These are phyloP conservation scores for Brachyhypopomus occidentalis DNA, from an alignment of 2,113 vertebrate species.

Conservation along the genomic window DNA sequence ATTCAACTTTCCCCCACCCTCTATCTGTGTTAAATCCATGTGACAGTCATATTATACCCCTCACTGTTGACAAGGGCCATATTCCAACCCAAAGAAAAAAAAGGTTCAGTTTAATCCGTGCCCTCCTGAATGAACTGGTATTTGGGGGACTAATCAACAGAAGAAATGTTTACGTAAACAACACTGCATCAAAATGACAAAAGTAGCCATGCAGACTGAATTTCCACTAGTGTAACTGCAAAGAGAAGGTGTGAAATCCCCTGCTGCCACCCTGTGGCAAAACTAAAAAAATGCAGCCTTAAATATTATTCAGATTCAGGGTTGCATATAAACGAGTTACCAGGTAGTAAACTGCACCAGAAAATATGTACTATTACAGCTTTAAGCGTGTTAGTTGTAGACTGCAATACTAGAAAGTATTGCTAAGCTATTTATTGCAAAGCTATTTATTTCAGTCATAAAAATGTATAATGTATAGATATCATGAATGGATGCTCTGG, in stretches of 20 bases:
- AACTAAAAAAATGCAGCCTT: slow-evolving; percentile 9
- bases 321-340: background rate
- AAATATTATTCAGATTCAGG: background rate
- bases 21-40: slow-evolving; percentile 65
- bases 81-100: background rate
- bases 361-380: background rate
- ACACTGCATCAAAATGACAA: background rate
- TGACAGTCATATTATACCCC: slow-evolving; percentile 64
- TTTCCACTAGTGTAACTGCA: background rate
- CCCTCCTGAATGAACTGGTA: background rate
- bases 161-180: background rate
- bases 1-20: slow-evolving; percentile 51
- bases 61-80: slow-evolving; percentile 6
- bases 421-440: background rate
- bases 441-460: background rate
- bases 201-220: background rate
- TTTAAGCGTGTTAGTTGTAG: background rate
- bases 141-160: background rate
- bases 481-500: too few relatives aligned
- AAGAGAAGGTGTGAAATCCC: slow-evolving; percentile 11
- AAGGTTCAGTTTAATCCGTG: background rate
- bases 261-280: slow-evolving; percentile 44
- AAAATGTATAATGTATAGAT: too few relatives aligned
- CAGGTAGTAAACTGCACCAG: background rate
- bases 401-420: background rate